phyloP scores from a whole-genome alignment of 2,888 invertebrate genomes.

The Noctua comes region DNA sequence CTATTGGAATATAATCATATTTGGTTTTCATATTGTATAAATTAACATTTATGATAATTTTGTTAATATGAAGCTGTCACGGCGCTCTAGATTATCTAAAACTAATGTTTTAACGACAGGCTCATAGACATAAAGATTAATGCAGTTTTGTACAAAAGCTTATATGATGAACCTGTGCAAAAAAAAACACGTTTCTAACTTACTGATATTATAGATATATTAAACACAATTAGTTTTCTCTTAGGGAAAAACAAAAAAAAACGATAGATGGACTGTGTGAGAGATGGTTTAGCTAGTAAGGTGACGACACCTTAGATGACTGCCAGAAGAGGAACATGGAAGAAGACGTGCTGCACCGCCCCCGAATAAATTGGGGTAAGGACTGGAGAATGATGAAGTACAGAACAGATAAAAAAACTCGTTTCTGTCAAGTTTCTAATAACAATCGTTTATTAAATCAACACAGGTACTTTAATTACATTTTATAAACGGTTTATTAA shows the following conservation, averaged over 20 bases:
- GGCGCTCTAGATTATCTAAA: not conserved
- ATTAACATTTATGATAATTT: slow-evolving; percentile 24
- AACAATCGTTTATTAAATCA: slow-evolving; percentile 8
- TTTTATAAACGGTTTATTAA: slow-evolving; percentile 29
- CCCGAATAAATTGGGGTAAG: not conserved
- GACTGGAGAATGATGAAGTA: not conserved
- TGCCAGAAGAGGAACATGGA: not conserved
- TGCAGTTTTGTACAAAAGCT: not conserved
- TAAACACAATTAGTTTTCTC: not conserved
- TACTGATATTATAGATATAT: not conserved
- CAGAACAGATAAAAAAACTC: not conserved
- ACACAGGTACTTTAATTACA: slow-evolving; percentile 21
- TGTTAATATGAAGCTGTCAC: slow-evolving; percentile 11
- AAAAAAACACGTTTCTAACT: not conserved
- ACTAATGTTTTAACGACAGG: not conserved
- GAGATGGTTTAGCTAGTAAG: not conserved
- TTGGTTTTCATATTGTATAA: slow-evolving; percentile 19
- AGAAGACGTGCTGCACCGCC: not conserved
- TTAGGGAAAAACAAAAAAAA: not conserved
- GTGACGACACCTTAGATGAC: not conserved
- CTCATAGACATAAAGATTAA: not conserved
- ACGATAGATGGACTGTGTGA: not conserved
- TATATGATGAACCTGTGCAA: not conserved
- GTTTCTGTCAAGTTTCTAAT: not conserved
- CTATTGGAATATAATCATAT: slow-evolving; percentile 30